phyloP scores from a whole-genome alignment of 2,888 invertebrate species.

The Hypolimnas misippus region DNA sequence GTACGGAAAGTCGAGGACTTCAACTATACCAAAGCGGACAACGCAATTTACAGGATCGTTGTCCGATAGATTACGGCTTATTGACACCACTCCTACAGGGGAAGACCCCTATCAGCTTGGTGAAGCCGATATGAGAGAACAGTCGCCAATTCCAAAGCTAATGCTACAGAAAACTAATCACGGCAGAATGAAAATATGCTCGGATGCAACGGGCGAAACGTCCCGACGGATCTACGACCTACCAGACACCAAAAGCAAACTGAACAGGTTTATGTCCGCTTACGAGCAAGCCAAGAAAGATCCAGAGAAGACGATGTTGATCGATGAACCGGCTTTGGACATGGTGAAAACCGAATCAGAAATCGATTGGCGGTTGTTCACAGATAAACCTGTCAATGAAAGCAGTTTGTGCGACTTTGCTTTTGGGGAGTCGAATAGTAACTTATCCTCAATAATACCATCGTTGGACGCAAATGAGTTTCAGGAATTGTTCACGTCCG shows the following conservation, averaged over 20 bases:
- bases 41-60: conserved; percentile 66
- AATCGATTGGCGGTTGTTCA: conserved; percentile 62
- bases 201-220: conserved; percentile 45
- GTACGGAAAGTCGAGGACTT: conserved; percentile 60
- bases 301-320: conserved; percentile 49
- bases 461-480: conserved; percentile 60
- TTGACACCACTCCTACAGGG: conserved; percentile 75
- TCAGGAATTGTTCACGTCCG: conserved; percentile 59
- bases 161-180: conserved; percentile 73
- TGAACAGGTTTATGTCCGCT: conserved; percentile 48
- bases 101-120: conserved; percentile 77
- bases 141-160: conserved; percentile 76
- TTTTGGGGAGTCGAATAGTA: conserved; percentile 63
- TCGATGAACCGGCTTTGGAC: conserved; percentile 58
- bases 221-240: conserved; percentile 61
- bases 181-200: conserved; percentile 60
- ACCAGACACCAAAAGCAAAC: conserved; percentile 47
- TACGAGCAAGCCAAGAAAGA: conserved; percentile 52
- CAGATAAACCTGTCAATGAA: conserved; percentile 54
- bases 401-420: conserved; percentile 68
- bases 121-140: conserved; percentile 76
- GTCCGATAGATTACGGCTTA: conserved; percentile 68
- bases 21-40: conserved; percentile 53
- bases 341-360: conserved; percentile 63
- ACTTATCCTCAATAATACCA: conserved; percentile 55